These are phyloP conservation scores for Mareca penelope DNA, from an alignment of 2,797 vertebrate species.

Conservation along the genomic window DNA sequence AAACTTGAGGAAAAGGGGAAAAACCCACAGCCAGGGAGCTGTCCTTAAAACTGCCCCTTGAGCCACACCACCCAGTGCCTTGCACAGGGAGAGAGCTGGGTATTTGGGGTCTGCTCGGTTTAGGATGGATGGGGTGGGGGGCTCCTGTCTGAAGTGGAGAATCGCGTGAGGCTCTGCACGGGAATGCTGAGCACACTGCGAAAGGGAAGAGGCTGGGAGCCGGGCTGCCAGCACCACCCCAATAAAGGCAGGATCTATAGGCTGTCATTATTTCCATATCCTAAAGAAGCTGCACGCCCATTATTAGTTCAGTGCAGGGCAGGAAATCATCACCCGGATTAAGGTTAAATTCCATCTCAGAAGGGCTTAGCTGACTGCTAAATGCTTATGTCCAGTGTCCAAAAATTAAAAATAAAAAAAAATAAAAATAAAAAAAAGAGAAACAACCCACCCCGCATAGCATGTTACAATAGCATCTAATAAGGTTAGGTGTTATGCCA, in stretches of 20 bases:
- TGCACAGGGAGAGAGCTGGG: not conserved
- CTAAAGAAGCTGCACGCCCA: conserved; percentile 55
- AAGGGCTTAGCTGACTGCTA: conserved; percentile 48
- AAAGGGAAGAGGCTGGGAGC: not conserved
- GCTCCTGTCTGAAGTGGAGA: not conserved
- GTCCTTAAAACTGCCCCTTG: not conserved
- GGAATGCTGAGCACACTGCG: not conserved
- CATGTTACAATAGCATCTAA: conserved; percentile 15
- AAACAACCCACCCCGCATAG: not conserved
- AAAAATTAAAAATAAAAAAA: conserved; percentile 17
- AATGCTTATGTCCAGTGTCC: not conserved
- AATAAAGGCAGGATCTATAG: conserved; percentile 32
- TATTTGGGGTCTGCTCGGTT: not conserved
- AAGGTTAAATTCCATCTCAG: conserved; percentile 73
- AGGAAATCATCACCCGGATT: conserved; percentile 68
- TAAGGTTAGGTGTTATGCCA: conserved; percentile 34
- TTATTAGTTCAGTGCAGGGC: conserved; percentile 53
- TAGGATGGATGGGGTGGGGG: not conserved
- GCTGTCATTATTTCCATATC: conserved; percentile 63
- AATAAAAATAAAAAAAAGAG: not conserved
- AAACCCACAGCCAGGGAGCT: not conserved
- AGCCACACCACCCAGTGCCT: not conserved
- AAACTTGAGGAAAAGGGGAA: not conserved
- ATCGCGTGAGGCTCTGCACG: not conserved
- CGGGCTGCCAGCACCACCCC: not conserved